Conservation (phyloP, 2,888 invertebrate genomes). For the Allophyes oxyacanthae region DNA sequence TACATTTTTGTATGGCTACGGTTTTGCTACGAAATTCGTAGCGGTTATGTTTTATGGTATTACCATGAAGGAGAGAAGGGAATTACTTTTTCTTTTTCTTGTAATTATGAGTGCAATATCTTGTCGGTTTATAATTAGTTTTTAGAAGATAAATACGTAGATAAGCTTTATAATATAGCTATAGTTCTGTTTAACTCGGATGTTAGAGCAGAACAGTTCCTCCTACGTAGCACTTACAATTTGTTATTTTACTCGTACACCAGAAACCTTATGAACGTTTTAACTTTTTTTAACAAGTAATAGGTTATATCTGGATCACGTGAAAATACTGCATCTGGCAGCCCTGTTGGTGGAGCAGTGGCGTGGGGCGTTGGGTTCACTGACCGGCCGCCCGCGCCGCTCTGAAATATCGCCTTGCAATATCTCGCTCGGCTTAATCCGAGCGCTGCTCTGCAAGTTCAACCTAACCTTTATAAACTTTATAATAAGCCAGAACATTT, state of each 20-base stretch:
- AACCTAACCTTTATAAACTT: constrained; percentile 70
- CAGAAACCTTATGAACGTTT: too few species aligned
- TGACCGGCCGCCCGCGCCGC: constrained; percentile 82
- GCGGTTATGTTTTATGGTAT: constrained; percentile 3
- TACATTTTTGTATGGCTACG: constrained; percentile 29
- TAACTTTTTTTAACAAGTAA: neutral
- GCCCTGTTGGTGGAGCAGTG: constrained; percentile 66
- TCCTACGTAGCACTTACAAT: too few species aligned
- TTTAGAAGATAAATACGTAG: too few species aligned
- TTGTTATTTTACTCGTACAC: too few species aligned
- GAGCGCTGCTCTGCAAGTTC: constrained; percentile 62
- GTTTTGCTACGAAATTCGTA: constrained; percentile 47
- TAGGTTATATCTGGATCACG: constrained; percentile 11
- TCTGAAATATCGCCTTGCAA: constrained; percentile 83
- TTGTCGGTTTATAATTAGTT: too few species aligned
- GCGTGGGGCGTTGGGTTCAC: constrained; percentile 80
- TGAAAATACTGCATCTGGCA: constrained; percentile 58
- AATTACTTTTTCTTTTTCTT: too few species aligned
- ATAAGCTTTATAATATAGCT: too few species aligned
- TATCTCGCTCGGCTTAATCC: constrained; percentile 79
- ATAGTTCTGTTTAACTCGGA: too few species aligned
- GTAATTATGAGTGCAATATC: neutral
- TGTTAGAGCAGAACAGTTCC: too few species aligned
- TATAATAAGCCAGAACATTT: constrained; percentile 49
- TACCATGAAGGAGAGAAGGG: too few species aligned